Conservation (phyloP, 2,797 vertebrate species). For the Sphenodon punctatus region DNA sequence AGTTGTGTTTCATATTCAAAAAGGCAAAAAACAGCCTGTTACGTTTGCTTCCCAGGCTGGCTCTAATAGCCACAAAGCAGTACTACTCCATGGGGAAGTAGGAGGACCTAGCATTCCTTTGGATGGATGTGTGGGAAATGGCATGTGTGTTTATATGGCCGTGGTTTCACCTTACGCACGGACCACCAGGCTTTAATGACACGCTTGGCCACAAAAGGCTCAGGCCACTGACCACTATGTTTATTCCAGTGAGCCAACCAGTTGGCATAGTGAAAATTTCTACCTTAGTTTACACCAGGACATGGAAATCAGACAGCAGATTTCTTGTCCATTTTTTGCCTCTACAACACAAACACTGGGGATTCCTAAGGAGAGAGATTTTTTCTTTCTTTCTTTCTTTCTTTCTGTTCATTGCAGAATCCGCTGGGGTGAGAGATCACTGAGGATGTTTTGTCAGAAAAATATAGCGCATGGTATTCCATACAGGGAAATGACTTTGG, state of each 20-base stretch:
- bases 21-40: slow-evolving; percentile 43
- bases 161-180: slow-evolving; percentile 70
- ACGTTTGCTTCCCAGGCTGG: slow-evolving; percentile 37
- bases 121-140: slow-evolving; percentile 63
- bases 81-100: slow-evolving; percentile 54
- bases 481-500: slow-evolving; percentile 13
- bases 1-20: background rate
- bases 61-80: slow-evolving; percentile 54
- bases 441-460: slow-evolving; percentile 13
- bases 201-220: slow-evolving; percentile 66
- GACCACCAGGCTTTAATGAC: slow-evolving; percentile 73
- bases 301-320: slow-evolving; percentile 41
- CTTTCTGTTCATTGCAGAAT: too few relatives aligned
- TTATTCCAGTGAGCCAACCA: slow-evolving; percentile 58
- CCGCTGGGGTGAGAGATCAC: slow-evolving; percentile 30
- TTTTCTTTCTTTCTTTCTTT: background rate
- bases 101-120: slow-evolving; percentile 62
- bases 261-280: slow-evolving; percentile 62
- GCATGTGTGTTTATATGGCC: slow-evolving; percentile 69
- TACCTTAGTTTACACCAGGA: slow-evolving; percentile 61
- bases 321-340: slow-evolving; percentile 58
- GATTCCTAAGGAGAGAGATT: slow-evolving; percentile 23
- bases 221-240: slow-evolving; percentile 72
- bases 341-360: slow-evolving; percentile 26
- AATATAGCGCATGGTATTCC: background rate